Evolutionary conservation across 2,888 invertebrate species (phyloP).

Genomic region (Polydrusus cervinus): DNA sequence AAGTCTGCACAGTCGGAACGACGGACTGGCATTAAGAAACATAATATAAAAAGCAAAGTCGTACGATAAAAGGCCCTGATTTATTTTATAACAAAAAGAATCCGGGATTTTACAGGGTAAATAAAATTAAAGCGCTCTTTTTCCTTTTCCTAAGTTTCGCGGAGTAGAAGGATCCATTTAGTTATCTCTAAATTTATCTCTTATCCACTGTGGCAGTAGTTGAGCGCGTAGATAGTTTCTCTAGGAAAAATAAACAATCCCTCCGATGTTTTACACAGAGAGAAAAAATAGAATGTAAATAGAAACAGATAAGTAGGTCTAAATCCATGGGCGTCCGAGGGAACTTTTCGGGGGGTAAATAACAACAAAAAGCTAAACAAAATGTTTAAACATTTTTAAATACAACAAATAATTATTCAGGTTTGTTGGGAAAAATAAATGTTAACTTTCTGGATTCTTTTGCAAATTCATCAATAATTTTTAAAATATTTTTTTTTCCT

Average conservation of each 20-base stretch:
- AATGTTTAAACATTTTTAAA: no score
- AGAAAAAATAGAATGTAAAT: no score
- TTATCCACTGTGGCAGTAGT: slow-evolving; percentile 40
- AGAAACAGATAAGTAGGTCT: no score
- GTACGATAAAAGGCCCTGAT: slow-evolving; percentile 54
- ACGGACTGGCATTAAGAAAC: slow-evolving; percentile 52
- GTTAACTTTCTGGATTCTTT: no score
- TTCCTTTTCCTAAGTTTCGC: slow-evolving; percentile 53
- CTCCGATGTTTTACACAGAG: not conserved
- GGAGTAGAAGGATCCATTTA: slow-evolving; percentile 59
- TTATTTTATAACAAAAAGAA: slow-evolving; percentile 54
- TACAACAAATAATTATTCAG: no score
- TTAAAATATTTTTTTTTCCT: no score
- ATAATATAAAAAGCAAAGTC: slow-evolving; percentile 54
- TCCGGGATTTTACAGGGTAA: slow-evolving; percentile 56
- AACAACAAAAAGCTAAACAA: no score
- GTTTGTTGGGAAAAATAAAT: no score
- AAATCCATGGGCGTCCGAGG: no score
- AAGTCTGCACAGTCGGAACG: slow-evolving; percentile 50
- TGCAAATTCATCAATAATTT: no score
- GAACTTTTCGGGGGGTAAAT: no score
- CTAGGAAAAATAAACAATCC: slow-evolving; percentile 50
- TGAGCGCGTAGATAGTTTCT: slow-evolving; percentile 39
- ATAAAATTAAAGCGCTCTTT: slow-evolving; percentile 55
- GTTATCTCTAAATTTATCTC: slow-evolving; percentile 60